A percentile compares a stretch with the other conserved stretches of the same genome.
Evolutionary conservation across 2,113 vertebrate species (phyloP).

Genomic region (Nematolebias whitei): DNA sequence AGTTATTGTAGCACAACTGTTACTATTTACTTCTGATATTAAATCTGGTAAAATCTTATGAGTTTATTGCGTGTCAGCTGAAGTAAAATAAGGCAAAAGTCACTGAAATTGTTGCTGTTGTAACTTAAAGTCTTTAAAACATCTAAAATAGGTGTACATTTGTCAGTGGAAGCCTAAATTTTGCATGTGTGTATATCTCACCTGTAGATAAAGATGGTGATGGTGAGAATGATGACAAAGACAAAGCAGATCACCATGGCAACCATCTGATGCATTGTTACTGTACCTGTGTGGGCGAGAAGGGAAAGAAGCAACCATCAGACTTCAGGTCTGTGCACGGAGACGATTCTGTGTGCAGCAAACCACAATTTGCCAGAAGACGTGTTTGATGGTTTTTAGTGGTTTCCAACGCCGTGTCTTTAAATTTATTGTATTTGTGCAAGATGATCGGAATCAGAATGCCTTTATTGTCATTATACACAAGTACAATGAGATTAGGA

Average conservation of each 20-base stretch:
- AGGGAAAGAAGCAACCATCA: not conserved
- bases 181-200: slow-evolving; percentile 46
- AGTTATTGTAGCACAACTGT: too few relatives aligned
- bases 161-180: not conserved
- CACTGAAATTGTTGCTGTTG: not conserved
- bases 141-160: too few relatives aligned
- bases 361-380: not conserved
- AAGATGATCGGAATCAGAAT: too few relatives aligned
- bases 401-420: too few relatives aligned
- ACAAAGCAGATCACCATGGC: slow-evolving; percentile 87
- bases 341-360: not conserved
- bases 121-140: not conserved
- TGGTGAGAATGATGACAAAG: slow-evolving; percentile 81
- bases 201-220: slow-evolving; percentile 92
- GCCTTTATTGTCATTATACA: too few relatives aligned
- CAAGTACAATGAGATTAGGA: too few relatives aligned
- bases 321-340: not conserved
- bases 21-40: too few relatives aligned
- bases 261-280: slow-evolving; percentile 87
- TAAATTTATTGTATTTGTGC: too few relatives aligned
- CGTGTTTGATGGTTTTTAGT: not conserved
- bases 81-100: too few relatives aligned
- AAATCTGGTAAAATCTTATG: too few relatives aligned
- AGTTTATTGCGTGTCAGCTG: too few relatives aligned
- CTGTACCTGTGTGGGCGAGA: slow-evolving; percentile 72